These are phyloP conservation scores for Pocillopora damicornis DNA, from an alignment of 64 coral and sea anemone genomes.

Conservation along the genomic window DNA sequence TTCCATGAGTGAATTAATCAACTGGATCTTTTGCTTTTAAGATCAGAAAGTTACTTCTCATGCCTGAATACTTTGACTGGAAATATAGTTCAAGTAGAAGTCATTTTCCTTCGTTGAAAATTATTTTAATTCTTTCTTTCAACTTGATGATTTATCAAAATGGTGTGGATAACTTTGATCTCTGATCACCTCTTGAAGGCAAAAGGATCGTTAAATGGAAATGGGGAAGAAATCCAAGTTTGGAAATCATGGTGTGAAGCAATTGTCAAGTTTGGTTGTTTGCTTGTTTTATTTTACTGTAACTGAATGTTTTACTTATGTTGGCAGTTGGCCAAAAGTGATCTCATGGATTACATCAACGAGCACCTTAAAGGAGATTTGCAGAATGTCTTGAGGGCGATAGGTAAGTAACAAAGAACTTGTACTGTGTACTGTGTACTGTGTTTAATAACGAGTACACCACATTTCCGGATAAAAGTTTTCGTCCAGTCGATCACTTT, in stretches of 20 bases:
- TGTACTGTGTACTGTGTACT: background rate
- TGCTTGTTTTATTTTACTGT: background rate
- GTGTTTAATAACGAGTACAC: too few species aligned
- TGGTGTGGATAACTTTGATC: too few species aligned
- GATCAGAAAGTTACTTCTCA: background rate
- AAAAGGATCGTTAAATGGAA: too few species aligned
- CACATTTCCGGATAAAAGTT: too few species aligned
- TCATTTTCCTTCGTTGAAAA: too few species aligned
- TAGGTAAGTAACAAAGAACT: background rate
- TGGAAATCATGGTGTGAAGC: background rate
- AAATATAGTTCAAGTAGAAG: too few species aligned
- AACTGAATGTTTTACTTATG: background rate
- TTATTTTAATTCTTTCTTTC: too few species aligned
- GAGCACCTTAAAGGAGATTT: slow-evolving; percentile 29
- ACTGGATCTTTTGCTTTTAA: background rate
- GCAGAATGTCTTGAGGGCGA: slow-evolving; percentile 7
- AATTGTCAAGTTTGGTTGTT: background rate
- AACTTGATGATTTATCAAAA: too few species aligned
- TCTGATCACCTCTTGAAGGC: too few species aligned
- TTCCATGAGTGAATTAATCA: background rate
- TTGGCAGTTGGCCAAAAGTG: background rate
- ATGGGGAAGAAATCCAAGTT: background rate
- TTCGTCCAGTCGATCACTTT: too few species aligned
- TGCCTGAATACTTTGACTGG: too few species aligned
- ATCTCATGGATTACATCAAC: slow-evolving; percentile 25